Evolutionary conservation across 2,888 invertebrate genomes (phyloP).

Genomic region (Athrips mouffetella): DNA sequence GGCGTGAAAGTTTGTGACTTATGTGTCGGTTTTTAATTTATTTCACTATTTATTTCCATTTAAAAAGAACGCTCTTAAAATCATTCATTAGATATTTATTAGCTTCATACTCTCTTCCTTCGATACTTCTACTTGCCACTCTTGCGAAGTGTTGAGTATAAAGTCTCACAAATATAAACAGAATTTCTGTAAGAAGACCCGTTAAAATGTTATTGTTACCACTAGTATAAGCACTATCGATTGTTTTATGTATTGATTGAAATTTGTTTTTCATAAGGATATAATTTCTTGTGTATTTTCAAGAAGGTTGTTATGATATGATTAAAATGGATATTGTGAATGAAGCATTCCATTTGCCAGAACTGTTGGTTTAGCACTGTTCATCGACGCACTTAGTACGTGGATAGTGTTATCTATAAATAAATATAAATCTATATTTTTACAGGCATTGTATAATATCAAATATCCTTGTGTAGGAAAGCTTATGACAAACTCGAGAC

Average conservation of each 20-base stretch:
- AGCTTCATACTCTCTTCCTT: too few species aligned
- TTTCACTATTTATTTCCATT: constrained; percentile 44
- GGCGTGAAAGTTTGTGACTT: constrained; percentile 63
- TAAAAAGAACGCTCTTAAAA: constrained; percentile 16
- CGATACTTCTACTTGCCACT: too few species aligned
- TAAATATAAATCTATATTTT: constrained; percentile 51
- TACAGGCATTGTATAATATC: constrained; percentile 51
- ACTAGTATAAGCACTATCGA: constrained; percentile 70
- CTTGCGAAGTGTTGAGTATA: constrained; percentile 7
- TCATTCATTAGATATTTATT: not conserved
- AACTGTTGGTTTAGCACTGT: constrained; percentile 66
- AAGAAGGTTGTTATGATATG: constrained; percentile 57
- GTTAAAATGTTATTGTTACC: constrained; percentile 73
- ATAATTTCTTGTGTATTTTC: constrained; percentile 53
- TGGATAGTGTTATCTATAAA: constrained; percentile 47
- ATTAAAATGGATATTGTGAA: constrained; percentile 63
- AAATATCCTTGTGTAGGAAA: constrained; percentile 31
- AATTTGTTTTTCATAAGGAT: constrained; percentile 50
- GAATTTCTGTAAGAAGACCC: constrained; percentile 44
- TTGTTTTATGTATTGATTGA: constrained; percentile 51
- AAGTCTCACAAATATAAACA: constrained; percentile 8
- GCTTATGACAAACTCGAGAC: constrained; percentile 35
- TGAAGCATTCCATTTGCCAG: constrained; percentile 72
- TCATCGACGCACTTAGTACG: constrained; percentile 64
- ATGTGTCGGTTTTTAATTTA: constrained; percentile 54